Percentiles rank a stretch among this genome's conserved stretches.
These are phyloP conservation scores for Eucera pruinosa DNA, from an alignment of 2,888 invertebrate genomes.

Conservation along the genomic window DNA sequence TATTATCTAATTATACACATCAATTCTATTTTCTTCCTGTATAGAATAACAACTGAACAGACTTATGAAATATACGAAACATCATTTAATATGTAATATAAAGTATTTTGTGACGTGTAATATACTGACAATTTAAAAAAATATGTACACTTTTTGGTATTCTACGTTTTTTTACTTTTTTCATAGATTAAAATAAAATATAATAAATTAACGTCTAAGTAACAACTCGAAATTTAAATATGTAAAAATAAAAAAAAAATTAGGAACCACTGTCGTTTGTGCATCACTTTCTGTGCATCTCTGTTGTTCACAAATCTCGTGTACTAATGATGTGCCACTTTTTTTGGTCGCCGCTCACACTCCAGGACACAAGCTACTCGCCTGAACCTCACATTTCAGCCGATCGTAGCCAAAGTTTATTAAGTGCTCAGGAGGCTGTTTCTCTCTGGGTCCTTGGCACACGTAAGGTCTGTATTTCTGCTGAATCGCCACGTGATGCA, in stretches of 20 bases:
- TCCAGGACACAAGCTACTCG: conserved; percentile 90
- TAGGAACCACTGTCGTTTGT: conserved; percentile 16
- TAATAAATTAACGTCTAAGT: background rate
- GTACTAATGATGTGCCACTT: conserved; percentile 76
- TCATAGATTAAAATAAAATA: background rate
- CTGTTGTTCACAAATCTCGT: conserved; percentile 43
- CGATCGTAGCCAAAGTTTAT: conserved; percentile 89
- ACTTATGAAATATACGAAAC: background rate
- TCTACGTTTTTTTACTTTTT: too few species aligned
- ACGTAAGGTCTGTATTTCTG: conserved; percentile 91
- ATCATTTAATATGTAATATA: background rate
- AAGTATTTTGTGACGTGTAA: background rate
- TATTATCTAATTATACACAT: background rate
- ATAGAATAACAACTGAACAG: background rate
- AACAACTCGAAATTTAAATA: background rate
- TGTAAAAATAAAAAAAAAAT: conserved; percentile 4
- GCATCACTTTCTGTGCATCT: conserved; percentile 38
- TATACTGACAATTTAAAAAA: background rate
- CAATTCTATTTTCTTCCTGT: background rate
- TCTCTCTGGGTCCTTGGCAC: conserved; percentile 97
- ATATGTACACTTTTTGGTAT: too few species aligned
- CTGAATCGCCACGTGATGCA: conserved; percentile 72
- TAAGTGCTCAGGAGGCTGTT: conserved; percentile 97
- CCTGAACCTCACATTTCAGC: conserved; percentile 85
- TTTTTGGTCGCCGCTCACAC: conserved; percentile 82